Evolutionary conservation across 2,797 vertebrate genomes (phyloP).

Genomic region (Distichodus sexfasciatus): DNA sequence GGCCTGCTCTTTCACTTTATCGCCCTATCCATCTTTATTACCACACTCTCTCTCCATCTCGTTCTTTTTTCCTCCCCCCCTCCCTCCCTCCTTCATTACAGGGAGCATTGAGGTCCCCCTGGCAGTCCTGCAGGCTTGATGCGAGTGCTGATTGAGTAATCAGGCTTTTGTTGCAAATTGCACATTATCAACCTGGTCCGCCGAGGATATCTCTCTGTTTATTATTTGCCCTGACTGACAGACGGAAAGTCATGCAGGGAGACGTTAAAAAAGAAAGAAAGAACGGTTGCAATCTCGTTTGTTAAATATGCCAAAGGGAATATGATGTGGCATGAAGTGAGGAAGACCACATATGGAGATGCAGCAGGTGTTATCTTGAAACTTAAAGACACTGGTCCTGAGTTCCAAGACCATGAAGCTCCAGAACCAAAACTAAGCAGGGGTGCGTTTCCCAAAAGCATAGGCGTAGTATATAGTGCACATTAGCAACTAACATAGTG

Average conservation of each 20-base stretch:
- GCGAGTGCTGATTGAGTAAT: constrained; percentile 49
- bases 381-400: too few species aligned
- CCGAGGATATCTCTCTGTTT: constrained; percentile 29
- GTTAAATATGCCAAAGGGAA: not conserved
- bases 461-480: too few species aligned
- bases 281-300: constrained; percentile 9
- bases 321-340: not conserved
- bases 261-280: constrained; percentile 22
- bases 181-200: constrained; percentile 39
- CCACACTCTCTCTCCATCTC: not conserved
- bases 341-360: not conserved
- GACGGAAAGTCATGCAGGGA: constrained; percentile 5
- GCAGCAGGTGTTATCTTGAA: too few species aligned
- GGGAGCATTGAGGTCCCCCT: constrained; percentile 26
- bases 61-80: constrained; percentile 1
- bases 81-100: not conserved
- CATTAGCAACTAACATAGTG: too few species aligned
- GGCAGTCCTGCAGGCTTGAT: constrained; percentile 24
- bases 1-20: not conserved
- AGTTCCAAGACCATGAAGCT: too few species aligned
- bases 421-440: too few species aligned
- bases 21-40: not conserved
- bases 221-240: constrained; percentile 19
- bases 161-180: constrained; percentile 40
- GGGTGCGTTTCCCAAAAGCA: too few species aligned